Evolutionary conservation across 2,888 invertebrate genomes (phyloP).

Genomic region (Tethea ocularis): DNA sequence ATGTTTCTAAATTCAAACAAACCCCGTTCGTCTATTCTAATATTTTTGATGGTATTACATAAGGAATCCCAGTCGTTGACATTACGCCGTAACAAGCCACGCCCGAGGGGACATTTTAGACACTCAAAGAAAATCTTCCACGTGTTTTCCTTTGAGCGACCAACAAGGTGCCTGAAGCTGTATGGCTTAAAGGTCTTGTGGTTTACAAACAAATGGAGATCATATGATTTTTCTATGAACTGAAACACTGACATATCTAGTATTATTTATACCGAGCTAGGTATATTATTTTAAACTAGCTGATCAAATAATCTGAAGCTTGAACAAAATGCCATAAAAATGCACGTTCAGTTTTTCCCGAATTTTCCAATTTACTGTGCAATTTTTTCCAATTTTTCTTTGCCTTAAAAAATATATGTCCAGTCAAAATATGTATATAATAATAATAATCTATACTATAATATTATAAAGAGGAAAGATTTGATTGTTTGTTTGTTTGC

Average conservation of each 20-base stretch:
- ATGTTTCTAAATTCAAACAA: not conserved
- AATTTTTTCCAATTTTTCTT: no score
- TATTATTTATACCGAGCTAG: no score
- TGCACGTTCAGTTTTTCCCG: no score
- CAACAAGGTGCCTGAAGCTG: not conserved
- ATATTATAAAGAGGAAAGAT: no score
- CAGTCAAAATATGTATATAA: no score
- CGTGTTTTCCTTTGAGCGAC: slow-evolving; percentile 6
- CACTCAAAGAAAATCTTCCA: slow-evolving; percentile 15
- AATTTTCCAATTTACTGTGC: no score
- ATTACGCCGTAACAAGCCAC: slow-evolving; percentile 4
- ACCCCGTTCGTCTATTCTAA: not conserved
- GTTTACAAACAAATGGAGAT: not conserved
- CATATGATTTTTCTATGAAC: not conserved
- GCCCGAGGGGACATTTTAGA: slow-evolving; percentile 13
- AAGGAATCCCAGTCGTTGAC: not conserved
- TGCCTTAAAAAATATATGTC: no score
- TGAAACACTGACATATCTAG: not conserved
- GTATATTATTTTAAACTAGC: no score
- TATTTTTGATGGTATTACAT: slow-evolving; percentile 2
- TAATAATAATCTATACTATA: no score
- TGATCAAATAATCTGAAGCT: no score
- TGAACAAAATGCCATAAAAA: no score
- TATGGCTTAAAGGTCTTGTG: not conserved
- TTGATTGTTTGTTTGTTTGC: no score